Percentiles rank a stretch among this genome's conserved stretches.
Evolutionary conservation across 2,888 invertebrate genomes (phyloP).

Genomic region (Meliscaeva auricollis): DNA sequence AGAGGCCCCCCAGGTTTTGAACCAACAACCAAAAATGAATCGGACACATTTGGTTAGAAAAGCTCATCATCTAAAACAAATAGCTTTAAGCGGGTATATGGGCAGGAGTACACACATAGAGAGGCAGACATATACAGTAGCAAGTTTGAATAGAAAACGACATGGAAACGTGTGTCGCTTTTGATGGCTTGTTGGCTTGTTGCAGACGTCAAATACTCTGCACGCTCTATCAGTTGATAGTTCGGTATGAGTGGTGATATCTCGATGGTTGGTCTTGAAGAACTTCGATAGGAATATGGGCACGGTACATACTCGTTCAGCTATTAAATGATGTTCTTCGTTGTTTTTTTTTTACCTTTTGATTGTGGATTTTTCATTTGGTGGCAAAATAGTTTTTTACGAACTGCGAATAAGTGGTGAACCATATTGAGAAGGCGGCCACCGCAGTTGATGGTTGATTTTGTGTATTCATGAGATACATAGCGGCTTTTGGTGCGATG

Average conservation of each 20-base stretch:
- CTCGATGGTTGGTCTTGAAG: slow-evolving; percentile 2
- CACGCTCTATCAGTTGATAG: slow-evolving; percentile 38
- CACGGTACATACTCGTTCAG: not conserved
- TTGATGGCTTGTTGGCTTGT: slow-evolving; percentile 41
- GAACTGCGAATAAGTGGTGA: slow-evolving; percentile 26
- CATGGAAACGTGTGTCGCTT: slow-evolving; percentile 50
- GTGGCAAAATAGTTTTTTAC: slow-evolving; percentile 35
- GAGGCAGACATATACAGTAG: not conserved
- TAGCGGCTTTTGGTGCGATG: slow-evolving; percentile 3
- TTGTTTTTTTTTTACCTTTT: not conserved
- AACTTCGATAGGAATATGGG: slow-evolving; percentile 1
- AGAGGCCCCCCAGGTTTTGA: slow-evolving; percentile 13
- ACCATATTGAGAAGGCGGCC: slow-evolving; percentile 40
- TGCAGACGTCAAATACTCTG: slow-evolving; percentile 39
- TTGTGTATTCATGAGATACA: slow-evolving; percentile 26
- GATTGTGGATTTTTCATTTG: slow-evolving; percentile 29
- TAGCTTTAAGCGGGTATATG: not conserved
- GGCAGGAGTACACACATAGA: not conserved
- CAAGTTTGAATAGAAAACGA: slow-evolving; percentile 29
- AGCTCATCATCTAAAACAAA: slow-evolving; percentile 43
- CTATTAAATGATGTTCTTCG: slow-evolving; percentile 7
- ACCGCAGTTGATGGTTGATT: not conserved
- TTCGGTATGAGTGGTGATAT: not conserved
- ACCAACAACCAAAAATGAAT: slow-evolving; percentile 18
- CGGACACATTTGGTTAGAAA: slow-evolving; percentile 53